phyloP scores from a whole-genome alignment of 2,888 invertebrate species.

The Nesidiocoris tenuis region DNA sequence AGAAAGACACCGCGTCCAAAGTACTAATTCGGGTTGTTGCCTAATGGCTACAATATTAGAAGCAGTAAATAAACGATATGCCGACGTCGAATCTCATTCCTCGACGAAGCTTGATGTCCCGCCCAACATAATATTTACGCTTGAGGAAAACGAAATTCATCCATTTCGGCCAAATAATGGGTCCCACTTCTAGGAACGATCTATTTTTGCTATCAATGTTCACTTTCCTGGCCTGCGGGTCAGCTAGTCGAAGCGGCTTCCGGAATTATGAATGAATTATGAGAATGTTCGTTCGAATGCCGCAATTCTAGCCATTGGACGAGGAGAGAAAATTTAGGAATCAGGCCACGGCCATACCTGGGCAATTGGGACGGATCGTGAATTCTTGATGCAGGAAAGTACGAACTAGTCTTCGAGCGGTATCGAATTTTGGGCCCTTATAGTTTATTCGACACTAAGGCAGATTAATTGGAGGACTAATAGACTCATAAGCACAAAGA shows the following conservation, averaged over 20 bases:
- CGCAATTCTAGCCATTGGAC: not conserved
- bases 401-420: not conserved
- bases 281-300: not conserved
- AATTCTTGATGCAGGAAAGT: not conserved
- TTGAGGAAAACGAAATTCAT: not conserved
- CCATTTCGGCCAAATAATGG: not conserved
- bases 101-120: no score
- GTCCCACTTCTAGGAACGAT: not conserved
- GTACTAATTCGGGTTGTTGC: no score
- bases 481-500: not conserved
- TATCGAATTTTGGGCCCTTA: not conserved
- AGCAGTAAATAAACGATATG: no score
- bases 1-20: no score
- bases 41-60: no score
- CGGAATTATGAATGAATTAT: not conserved
- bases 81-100: no score
- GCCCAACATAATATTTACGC: no score
- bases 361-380: not conserved
- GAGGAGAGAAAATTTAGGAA: not conserved
- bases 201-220: not conserved
- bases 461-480: not conserved
- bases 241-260: not conserved
- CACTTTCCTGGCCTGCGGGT: not conserved
- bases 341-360: not conserved
- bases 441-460: not conserved